phyloP scores from a whole-genome alignment of 2,113 vertebrate species.

The Amphilophus citrinellus region DNA sequence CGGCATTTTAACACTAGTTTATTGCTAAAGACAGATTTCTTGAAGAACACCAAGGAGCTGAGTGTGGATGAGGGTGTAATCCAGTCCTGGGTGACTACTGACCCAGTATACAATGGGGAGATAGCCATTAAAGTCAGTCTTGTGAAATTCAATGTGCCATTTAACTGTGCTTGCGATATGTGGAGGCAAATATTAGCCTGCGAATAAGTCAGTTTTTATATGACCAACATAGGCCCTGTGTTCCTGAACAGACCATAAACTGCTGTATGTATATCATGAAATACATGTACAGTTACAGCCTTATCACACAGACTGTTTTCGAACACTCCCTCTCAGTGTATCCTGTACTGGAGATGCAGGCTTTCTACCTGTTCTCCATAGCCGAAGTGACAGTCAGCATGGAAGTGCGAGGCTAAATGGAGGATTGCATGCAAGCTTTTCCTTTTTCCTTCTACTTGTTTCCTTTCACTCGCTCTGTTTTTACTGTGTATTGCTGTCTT shows the following conservation, averaged over 20 bases:
- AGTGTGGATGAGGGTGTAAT: background rate
- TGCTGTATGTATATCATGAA: background rate
- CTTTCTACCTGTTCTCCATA: constrained; percentile 37
- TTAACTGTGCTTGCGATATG: background rate
- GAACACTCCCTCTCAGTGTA: constrained; percentile 27
- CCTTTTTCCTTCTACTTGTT: constrained; percentile 15
- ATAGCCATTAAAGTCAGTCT: background rate
- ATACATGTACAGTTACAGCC: background rate
- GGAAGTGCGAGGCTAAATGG: constrained; percentile 36
- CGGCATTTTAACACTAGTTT: background rate
- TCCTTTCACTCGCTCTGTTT: constrained; percentile 19
- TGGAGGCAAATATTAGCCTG: background rate
- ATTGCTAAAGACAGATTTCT: background rate
- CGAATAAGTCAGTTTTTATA: background rate
- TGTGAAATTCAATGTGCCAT: background rate
- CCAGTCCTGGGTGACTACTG: background rate
- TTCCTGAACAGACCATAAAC: background rate
- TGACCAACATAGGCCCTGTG: background rate
- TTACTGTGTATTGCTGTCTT: constrained; percentile 25
- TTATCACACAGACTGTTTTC: constrained; percentile 12
- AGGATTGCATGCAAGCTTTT: constrained; percentile 17
- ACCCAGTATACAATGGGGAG: background rate
- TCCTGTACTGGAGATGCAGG: constrained; percentile 21
- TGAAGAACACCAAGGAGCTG: background rate
- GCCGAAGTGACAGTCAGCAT: constrained; percentile 52